Base-by-base conservation (phyloP, 2,888 invertebrate species). In the Brassicogethes aeneus region DNA sequence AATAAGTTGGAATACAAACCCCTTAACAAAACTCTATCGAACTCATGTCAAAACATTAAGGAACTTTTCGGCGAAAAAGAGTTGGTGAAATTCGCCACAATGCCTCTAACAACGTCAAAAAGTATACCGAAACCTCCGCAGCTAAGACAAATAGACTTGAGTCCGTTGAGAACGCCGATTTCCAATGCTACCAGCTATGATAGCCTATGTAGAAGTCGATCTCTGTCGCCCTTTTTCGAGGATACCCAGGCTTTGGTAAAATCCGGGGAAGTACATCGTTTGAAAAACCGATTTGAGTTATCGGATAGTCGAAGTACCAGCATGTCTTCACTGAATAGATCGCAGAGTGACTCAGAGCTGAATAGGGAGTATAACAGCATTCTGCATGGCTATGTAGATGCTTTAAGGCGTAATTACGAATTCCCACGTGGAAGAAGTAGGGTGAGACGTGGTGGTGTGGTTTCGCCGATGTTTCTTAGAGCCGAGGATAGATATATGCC, bases 31-130 rank as follows among this genome's bases (percentile, higher is more conserved):
- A 12, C 3, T 12, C 48, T 54, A 12, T 81, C 83, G 0, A 80
- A 79, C 52, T 84, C 84, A 1, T 81, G 79, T 57, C 75, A 86
- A 17, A 81, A 86, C 65, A 68, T 89, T 41, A 85, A 84, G 57
- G 89, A 88, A 51, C 69, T 87, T n/a, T 88, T 85, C 57, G 89
- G 89, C 0, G 88, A 89, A 62, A 75, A 73, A 16, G 76, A 79
- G 48, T 71, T 72, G 54, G 72, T 73, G 48, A 77, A 73, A 56
- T 79, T 74, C 62, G 64, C 74, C 23, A 76, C 76, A 2, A 62
- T 76, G 40, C 76, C 79, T 3, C 43, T 61, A 15, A 57, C 67
- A 44, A 56, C 74, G 62, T 66, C 72, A 60, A 55, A 59, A 44
- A 69, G 70, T 63, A 71, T 71, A 56, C 59, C 62, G 2, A 52